phyloP scores from a whole-genome alignment of 1,140 invertebrate genomes.

The Drosophila nigrodunni region DNA sequence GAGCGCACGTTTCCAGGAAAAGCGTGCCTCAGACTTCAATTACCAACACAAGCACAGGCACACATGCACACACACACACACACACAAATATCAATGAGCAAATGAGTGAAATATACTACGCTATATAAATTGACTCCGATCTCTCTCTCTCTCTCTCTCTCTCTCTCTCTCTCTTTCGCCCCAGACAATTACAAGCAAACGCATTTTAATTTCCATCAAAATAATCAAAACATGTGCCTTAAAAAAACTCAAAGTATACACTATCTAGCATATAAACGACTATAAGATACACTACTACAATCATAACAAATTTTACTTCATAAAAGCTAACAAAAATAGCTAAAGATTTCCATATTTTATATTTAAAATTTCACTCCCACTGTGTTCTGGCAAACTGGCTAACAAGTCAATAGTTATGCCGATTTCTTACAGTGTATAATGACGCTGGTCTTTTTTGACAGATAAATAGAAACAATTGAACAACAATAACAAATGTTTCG shows the following conservation, averaged over 20 bases:
- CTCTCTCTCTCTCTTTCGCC: constrained; percentile 7
- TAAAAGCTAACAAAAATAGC: not conserved
- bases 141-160: constrained; percentile 1
- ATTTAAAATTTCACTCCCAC: no score
- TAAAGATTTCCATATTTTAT: no score
- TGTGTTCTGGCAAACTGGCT: not conserved
- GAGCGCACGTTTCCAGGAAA: constrained; percentile 74
- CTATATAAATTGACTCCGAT: constrained; percentile 22
- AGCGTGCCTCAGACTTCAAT: constrained; percentile 55
- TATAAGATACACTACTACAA: constrained; percentile 5
- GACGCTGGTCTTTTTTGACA: constrained; percentile 48
- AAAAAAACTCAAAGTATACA: constrained; percentile 16
- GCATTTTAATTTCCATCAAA: constrained; percentile 82
- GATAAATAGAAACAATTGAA: constrained; percentile 70
- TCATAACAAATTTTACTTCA: not conserved
- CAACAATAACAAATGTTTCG: constrained; percentile 66
- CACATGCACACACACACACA: constrained; percentile 10
- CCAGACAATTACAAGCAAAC: constrained; percentile 74
- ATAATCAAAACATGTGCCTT: constrained; percentile 79
- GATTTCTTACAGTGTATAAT: constrained; percentile 22
- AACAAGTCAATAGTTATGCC: not conserved
- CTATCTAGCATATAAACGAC: constrained; percentile 1
- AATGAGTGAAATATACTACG: constrained; percentile 3
- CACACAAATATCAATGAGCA: constrained; percentile 6
- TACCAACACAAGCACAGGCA: not conserved